Evolutionary conservation across 2,797 vertebrate genomes (phyloP), one percentile per base, ranked within the genome.

Genomic region (Heliangelus exortis): DNA sequence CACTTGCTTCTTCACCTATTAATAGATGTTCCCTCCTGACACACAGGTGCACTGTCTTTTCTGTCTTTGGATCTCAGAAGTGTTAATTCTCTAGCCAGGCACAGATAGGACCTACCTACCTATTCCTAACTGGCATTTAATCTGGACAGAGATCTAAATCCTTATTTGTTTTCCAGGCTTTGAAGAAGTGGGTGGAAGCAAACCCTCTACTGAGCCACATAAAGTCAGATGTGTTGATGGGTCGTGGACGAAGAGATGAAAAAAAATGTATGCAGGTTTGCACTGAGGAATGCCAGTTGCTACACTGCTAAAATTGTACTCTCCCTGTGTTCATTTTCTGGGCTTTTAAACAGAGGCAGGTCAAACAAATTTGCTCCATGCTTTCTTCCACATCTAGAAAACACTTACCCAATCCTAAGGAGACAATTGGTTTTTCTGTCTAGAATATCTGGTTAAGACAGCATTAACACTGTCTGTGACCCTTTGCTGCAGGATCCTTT

Each of bases 101-200:
- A 2, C 16, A 41, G 39, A 18, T 33, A 87, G 57, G 19, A 48
- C 34, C 17, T 22, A 9, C 4, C 16, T 66, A 15, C 19, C 33
- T 71, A 7, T 68, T 29, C 25, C 34, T 62, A 73, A 62, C 8
- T 22, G 76, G 18, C 15, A 41, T 68, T 87, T 89, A 41, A 51
- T 76, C 51, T 79, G 62, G 54, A 9, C 7, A 26, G 9, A 9
- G 17, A 50, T 51, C 47, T 82, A 72, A 94, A 34, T 33, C 13
- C 8, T 7, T 74, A n/a, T 81, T 93, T 95, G 12, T n/a, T 94
- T 93, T 97, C 59, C 58, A 98, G 98, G 98, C 98, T 87, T 91
- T 98, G 94, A 98, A 98, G 93, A 98, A 97, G 41, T 98, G 98
- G 98, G 95, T 98, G 50, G 96, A 98, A 84, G 97, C 97, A 94